Evolutionary conservation across 2,797 vertebrate species (phyloP).

Genomic region (Prionace glauca): DNA sequence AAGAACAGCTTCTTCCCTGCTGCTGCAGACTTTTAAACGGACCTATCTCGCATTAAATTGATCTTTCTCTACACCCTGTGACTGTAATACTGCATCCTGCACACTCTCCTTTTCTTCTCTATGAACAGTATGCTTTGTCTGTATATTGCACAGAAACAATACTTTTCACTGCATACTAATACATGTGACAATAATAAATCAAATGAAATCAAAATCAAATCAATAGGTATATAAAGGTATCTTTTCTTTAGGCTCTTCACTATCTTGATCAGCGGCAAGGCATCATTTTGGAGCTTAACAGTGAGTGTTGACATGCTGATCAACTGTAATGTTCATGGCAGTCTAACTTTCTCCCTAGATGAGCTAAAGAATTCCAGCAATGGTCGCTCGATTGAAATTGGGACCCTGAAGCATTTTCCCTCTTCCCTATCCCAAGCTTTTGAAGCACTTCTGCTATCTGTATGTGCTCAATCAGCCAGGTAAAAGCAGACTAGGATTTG

Average conservation of each 20-base stretch:
- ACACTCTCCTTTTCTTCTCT: too few relatives aligned
- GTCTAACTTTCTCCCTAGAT: not conserved
- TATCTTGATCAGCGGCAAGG: not conserved
- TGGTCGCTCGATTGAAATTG: not conserved
- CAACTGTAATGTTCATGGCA: not conserved
- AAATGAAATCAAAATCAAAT: too few relatives aligned
- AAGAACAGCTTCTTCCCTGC: too few relatives aligned
- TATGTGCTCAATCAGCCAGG: not conserved
- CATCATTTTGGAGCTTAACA: not conserved
- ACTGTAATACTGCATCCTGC: too few relatives aligned
- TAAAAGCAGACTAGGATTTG: not conserved
- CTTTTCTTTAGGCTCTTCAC: too few relatives aligned
- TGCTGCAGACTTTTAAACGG: too few relatives aligned
- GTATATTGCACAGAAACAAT: too few relatives aligned
- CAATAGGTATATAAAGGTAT: not conserved
- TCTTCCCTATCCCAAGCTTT: not conserved
- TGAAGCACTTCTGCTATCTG: not conserved
- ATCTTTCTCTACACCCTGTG: too few relatives aligned
- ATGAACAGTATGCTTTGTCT: too few relatives aligned
- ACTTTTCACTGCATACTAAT: too few relatives aligned
- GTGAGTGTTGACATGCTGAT: not conserved
- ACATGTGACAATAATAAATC: not conserved
- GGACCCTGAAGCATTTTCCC: not conserved
- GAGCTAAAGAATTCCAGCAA: not conserved
- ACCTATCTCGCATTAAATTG: too few relatives aligned